Percentiles rank a stretch among this genome's conserved stretches.
These are phyloP conservation scores for Wasmannia auropunctata DNA, from an alignment of 1,140 invertebrate genomes.

Conservation along the genomic window DNA sequence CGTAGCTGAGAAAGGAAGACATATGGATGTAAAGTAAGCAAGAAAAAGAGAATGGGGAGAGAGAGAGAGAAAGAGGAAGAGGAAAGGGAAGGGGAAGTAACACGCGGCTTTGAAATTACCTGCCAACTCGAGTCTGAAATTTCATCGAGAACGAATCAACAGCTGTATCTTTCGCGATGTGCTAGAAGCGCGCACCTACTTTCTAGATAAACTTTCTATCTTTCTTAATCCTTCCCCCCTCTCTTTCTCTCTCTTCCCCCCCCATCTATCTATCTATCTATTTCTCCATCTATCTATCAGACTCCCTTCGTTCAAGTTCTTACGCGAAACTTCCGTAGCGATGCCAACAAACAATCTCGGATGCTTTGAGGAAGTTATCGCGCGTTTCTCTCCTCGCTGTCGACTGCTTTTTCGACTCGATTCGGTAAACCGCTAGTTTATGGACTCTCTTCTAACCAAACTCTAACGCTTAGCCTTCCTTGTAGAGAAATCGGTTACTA, in stretches of 20 bases:
- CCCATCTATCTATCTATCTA: background rate
- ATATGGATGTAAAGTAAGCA: conserved; percentile 53
- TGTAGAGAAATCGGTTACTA: background rate
- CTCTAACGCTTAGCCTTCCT: background rate
- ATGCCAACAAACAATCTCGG: conserved; percentile 57
- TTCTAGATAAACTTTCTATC: conserved; percentile 48
- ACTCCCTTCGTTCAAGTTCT: conserved; percentile 18
- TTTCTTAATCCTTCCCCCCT: conserved; percentile 52
- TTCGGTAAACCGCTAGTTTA: conserved; percentile 36
- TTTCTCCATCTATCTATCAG: background rate
- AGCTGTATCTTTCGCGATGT: conserved; percentile 56
- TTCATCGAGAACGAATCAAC: conserved; percentile 72
- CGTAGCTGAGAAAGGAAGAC: conserved; percentile 38
- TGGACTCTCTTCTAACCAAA: conserved; percentile 11
- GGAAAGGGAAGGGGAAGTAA: background rate
- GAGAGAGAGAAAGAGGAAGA: background rate
- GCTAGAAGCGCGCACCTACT: conserved; percentile 35
- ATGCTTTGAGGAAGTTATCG: conserved; percentile 59
- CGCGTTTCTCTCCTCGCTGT: conserved; percentile 21
- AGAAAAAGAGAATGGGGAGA: background rate
- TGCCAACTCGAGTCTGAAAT: conserved; percentile 69
- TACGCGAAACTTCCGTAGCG: conserved; percentile 47
- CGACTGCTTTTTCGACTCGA: conserved; percentile 51
- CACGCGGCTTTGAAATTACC: conserved; percentile 63
- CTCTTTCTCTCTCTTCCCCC: background rate